Percentiles rank a stretch among this genome's conserved stretches.
phyloP scores from a whole-genome alignment of 2,113 vertebrate species.

The Upupa epops region DNA sequence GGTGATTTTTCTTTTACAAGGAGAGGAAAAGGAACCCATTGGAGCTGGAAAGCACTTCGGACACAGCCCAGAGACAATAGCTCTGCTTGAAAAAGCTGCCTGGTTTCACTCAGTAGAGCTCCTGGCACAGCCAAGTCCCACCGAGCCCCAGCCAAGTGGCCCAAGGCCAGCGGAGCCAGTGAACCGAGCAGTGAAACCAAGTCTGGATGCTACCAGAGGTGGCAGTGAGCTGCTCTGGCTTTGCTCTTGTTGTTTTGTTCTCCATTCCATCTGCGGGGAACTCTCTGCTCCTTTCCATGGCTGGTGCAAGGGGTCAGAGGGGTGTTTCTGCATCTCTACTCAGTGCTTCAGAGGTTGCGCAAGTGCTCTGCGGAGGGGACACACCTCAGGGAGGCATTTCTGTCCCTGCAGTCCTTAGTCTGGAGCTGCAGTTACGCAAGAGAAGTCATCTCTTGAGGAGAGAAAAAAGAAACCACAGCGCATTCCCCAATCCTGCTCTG shows the following conservation, averaged over 20 bases:
- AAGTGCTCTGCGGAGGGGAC: not conserved
- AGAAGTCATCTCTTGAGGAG: not conserved
- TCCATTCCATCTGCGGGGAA: not conserved
- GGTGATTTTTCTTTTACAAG: not conserved
- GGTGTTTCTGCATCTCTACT: fast-evolving
- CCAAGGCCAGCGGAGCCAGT: not conserved
- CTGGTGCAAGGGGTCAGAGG: no score
- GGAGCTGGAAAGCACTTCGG: fast-evolving
- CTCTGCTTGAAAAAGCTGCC: not conserved
- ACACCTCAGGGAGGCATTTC: not conserved
- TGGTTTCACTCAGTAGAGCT: not conserved
- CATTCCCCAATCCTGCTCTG: not conserved
- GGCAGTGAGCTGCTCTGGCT: not conserved
- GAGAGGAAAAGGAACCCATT: fast-evolving
- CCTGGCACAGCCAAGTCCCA: not conserved
- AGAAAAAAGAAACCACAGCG: not conserved
- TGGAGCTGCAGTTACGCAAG: not conserved
- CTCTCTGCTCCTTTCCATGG: not conserved
- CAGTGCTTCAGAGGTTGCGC: fast-evolving
- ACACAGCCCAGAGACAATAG: not conserved
- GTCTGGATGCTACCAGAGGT: no score
- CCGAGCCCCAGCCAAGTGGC: not conserved
- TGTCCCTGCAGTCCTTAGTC: fast-evolving
- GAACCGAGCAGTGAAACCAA: not conserved
- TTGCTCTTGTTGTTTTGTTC: no score